A percentile compares a stretch with the other conserved stretches of the same genome.
Conservation (phyloP, 2,113 vertebrate species). For the Butorides virescens region DNA sequence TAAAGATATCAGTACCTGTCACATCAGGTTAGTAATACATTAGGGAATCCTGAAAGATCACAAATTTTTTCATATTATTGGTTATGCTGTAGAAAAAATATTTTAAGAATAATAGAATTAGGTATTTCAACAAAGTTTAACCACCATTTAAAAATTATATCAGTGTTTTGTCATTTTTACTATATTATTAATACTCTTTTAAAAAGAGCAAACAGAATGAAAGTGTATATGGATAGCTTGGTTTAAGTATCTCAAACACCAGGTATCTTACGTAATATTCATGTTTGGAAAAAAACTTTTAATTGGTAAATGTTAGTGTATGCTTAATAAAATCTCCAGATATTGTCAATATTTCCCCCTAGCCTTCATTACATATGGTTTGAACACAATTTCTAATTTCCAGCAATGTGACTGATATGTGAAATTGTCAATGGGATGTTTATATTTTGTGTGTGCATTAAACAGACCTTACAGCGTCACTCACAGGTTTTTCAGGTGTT, state of each 20-base stretch:
- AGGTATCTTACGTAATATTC: not conserved
- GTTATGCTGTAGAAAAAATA: not conserved
- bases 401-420: not conserved
- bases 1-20: not conserved
- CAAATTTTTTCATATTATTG: not conserved
- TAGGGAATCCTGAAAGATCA: not conserved
- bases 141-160: not conserved
- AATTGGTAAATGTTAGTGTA: not conserved
- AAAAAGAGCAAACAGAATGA: not conserved
- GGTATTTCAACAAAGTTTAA: not conserved
- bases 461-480: not conserved
- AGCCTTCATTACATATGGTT: not conserved
- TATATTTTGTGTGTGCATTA: not conserved
- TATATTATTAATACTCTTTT: not conserved
- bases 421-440: not conserved
- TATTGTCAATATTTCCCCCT: slow-evolving; percentile 12
- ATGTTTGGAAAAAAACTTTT: not conserved
- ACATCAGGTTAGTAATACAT: not conserved
- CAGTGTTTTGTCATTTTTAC: not conserved
- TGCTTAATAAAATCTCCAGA: slow-evolving; percentile 55
- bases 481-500: slow-evolving; percentile 26
- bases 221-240: not conserved
- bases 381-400: not conserved
- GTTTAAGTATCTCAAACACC: not conserved
- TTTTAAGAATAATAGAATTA: not conserved